Percentiles rank a stretch among this genome's conserved stretches.
These are phyloP conservation scores for Campaea margaritaria DNA, from an alignment of 2,888 invertebrate genomes.

Conservation along the genomic window DNA sequence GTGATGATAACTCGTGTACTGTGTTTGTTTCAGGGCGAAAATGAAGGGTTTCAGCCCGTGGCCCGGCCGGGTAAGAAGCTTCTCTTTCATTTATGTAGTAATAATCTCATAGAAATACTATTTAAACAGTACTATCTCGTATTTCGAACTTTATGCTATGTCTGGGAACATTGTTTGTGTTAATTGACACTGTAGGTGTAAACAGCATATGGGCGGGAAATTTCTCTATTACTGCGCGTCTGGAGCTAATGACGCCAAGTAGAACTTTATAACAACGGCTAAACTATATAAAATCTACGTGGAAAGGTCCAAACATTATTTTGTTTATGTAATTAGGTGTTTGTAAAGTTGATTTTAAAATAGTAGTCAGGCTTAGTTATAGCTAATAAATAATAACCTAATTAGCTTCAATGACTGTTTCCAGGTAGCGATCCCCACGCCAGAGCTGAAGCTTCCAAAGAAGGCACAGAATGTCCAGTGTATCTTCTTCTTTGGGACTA, in stretches of 20 bases:
- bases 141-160: neutral
- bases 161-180: constrained; percentile 41
- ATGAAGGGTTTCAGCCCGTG: constrained; percentile 99
- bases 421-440: constrained; percentile 93
- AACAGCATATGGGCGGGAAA: constrained; percentile 63
- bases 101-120: constrained; percentile 28
- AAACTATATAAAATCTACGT: constrained; percentile 1
- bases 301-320: neutral
- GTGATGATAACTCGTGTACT: constrained; percentile 42
- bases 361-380: constrained; percentile 26
- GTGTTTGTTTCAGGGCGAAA: constrained; percentile 93
- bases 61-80: constrained; percentile 96
- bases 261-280: constrained; percentile 30
- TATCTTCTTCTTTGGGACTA: constrained; percentile 97
- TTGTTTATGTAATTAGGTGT: neutral
- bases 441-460: constrained; percentile 90
- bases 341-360: neutral
- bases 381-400: constrained; percentile 50
- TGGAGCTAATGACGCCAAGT: constrained; percentile 41
- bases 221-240: constrained; percentile 47
- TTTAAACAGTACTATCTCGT: constrained; percentile 32
- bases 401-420: constrained; percentile 60
- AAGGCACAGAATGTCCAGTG: constrained; percentile 91
- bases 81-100: constrained; percentile 52
- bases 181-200: constrained; percentile 38